Percentiles rank a stretch among this genome's conserved stretches.
Conservation (phyloP, 2,797 vertebrate genomes). For the Melanogrammus aeglefinus region DNA sequence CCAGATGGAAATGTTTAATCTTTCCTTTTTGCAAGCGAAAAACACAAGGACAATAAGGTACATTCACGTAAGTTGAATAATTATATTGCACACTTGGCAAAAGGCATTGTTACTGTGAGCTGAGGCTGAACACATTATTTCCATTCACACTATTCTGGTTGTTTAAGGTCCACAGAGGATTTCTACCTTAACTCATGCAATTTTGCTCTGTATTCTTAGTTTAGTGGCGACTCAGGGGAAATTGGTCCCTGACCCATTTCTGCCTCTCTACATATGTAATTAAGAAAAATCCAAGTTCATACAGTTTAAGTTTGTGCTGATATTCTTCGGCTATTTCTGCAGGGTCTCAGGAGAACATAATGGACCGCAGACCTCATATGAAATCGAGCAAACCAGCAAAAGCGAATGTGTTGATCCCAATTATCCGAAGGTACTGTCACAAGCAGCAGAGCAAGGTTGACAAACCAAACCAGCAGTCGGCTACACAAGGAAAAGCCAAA, state of each 20-base stretch:
- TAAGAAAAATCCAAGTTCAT: slow-evolving; percentile 22
- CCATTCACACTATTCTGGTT: background rate
- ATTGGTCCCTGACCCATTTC: slow-evolving; percentile 48
- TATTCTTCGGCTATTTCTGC: slow-evolving; percentile 30
- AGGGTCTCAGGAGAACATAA: slow-evolving; percentile 46
- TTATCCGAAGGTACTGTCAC: slow-evolving; percentile 14
- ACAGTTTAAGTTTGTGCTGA: slow-evolving; percentile 28
- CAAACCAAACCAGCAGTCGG: slow-evolving; percentile 24
- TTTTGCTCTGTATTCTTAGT: slow-evolving; percentile 40
- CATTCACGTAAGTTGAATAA: background rate
- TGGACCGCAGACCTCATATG: slow-evolving; percentile 50
- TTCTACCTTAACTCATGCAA: slow-evolving; percentile 8
- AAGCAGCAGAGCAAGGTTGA: slow-evolving; percentile 26
- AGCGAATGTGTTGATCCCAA: slow-evolving; percentile 53
- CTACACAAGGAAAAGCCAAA: slow-evolving; percentile 13
- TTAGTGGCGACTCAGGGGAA: slow-evolving; percentile 33
- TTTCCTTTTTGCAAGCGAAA: background rate
- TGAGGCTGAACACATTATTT: background rate
- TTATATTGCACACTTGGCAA: background rate
- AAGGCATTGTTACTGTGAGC: background rate
- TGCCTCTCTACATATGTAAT: slow-evolving; percentile 36
- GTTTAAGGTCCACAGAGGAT: background rate
- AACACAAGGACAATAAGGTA: background rate
- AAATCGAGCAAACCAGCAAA: slow-evolving; percentile 66
- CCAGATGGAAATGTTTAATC: background rate